phyloP scores from a whole-genome alignment of 1,140 invertebrate genomes.

The Danaus plexippus region DNA sequence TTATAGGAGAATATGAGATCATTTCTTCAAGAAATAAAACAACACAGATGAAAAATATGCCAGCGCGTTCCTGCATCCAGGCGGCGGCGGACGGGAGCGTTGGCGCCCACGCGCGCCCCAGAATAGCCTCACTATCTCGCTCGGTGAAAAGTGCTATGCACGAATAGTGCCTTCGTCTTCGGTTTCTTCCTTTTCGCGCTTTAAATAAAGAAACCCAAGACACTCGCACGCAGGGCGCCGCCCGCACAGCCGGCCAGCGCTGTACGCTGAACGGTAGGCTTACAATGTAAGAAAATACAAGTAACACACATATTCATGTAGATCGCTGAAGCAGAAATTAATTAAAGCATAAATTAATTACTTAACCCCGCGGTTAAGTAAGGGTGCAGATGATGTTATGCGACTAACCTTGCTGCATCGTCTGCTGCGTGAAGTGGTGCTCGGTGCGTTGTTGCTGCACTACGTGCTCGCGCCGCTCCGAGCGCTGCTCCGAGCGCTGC shows the following conservation, averaged over 20 bases:
- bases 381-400: no score
- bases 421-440: constrained; percentile 83
- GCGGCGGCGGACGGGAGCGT: constrained; percentile 7
- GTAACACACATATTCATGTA: constrained; percentile 5
- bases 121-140: constrained; percentile 60
- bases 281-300: no score
- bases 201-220: constrained; percentile 39
- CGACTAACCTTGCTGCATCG: constrained; percentile 83
- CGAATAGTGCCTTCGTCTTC: constrained; percentile 43
- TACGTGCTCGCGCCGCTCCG: constrained; percentile 72
- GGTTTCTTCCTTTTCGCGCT: constrained; percentile 31
- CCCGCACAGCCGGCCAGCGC: constrained; percentile 15
- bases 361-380: no score
- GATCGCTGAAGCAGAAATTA: constrained; percentile 17
- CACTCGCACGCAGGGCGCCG: constrained; percentile 25
- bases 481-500: constrained; percentile 73
- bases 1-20: constrained; percentile 30
- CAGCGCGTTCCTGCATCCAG: constrained; percentile 29
- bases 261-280: constrained; percentile 3
- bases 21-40: constrained; percentile 34
- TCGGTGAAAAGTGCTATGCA: constrained; percentile 58
- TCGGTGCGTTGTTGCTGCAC: constrained; percentile 81
- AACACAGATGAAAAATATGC: constrained; percentile 35
- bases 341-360: no score
- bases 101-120: constrained; percentile 50